Base-by-base conservation (phyloP, 2,888 invertebrate genomes). In the Trichopoda pennipes region DNA sequence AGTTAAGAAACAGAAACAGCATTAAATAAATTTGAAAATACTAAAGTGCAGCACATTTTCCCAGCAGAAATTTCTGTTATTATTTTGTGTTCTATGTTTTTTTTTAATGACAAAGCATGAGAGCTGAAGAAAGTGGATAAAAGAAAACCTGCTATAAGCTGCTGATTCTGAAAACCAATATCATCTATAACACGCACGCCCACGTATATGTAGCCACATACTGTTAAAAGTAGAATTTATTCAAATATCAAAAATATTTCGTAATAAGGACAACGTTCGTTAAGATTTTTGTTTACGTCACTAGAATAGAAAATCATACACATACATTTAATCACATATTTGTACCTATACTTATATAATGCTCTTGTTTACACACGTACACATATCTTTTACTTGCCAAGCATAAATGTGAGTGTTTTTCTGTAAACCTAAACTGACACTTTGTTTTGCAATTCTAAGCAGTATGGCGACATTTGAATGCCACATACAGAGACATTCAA, bases 381-480 rank as follows among this genome's bases (percentile, higher is more conserved):
- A 44, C n/a, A 16, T 6, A 51, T 38, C 14, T 19, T 9, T 2
- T 10, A 17, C 51, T 14, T 61, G 60, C 32, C 17, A 56, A 38
- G 6, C 47, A 51, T 32, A 49, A 17, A 55, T 77, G 69, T 82
- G 79, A 79, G 79, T 82, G 68, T 79, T 28, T 28, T 6, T 75
- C 66, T 70, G 51, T 56, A 82, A 82, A 82, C 75, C 82, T 68
- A 82, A 82, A 82, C 75, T 82, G 81, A 82, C 81, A 82, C 78
- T 82, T 82, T 82, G 78, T 82, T 82, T 82, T 82, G 81, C 78
- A 82, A 82, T 79, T 82, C 78, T 74, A 82, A 82, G 75, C 82
- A 82, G 75, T 75, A 79, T 82, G 82, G 82, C 82, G 82, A 82
- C 82, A 82, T 82, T 82, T 79, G 82, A 82, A 82, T 82, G 82